Evolutionary conservation across 2,113 vertebrate species (phyloP).

Genomic region (Zosterops borbonicus): DNA sequence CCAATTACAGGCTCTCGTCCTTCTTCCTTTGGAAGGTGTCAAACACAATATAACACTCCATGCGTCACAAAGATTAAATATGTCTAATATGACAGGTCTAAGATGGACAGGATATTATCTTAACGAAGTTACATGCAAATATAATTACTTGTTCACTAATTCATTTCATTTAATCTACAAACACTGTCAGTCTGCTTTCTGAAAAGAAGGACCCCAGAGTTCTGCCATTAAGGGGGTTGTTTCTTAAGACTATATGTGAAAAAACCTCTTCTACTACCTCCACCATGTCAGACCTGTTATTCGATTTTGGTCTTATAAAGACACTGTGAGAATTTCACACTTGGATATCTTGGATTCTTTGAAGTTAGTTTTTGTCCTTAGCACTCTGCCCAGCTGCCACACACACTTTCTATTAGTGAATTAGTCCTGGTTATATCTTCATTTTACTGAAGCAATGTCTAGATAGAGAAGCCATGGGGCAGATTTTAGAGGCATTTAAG

Average conservation of each 20-base stretch:
- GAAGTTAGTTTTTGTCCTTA: neutral
- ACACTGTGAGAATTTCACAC: neutral
- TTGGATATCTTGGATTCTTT: neutral
- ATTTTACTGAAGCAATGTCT: neutral
- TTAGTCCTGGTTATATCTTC: neutral
- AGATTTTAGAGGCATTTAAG: neutral
- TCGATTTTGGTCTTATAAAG: neutral
- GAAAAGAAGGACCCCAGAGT: neutral
- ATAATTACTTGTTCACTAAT: constrained; percentile 61
- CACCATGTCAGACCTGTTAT: neutral
- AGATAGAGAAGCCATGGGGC: neutral
- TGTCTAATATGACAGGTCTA: constrained; percentile 43
- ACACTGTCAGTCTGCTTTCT: neutral
- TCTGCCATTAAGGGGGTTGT: neutral
- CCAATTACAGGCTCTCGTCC: constrained; percentile 38
- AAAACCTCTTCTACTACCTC: neutral
- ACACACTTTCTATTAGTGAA: neutral
- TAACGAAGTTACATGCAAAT: constrained; percentile 58
- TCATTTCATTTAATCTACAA: constrained; percentile 30
- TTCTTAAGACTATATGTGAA: neutral
- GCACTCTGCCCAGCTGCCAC: neutral
- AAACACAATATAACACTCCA: constrained; percentile 37
- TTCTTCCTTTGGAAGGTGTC: constrained; percentile 47
- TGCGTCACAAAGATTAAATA: constrained; percentile 43
- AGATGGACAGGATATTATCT: constrained; percentile 56